These are phyloP conservation scores for Bombus waltoni DNA, from an alignment of 1,140 invertebrate species.

Conservation along the genomic window DNA sequence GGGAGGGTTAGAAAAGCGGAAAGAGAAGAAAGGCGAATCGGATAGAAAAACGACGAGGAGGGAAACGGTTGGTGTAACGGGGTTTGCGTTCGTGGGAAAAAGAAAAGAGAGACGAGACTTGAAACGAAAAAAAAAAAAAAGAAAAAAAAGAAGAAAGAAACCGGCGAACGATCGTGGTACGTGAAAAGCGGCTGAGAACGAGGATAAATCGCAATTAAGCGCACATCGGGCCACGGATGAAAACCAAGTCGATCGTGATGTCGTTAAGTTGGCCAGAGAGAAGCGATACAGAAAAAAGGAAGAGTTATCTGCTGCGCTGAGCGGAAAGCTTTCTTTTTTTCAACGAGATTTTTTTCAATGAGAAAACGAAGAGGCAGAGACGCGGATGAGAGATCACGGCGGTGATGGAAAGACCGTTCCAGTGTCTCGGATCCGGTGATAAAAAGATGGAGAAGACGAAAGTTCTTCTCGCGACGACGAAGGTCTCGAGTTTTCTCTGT, in stretches of 20 bases:
- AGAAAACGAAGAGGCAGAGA: neutral
- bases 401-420: neutral
- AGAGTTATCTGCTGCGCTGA: neutral
- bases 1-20: neutral
- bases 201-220: conserved; percentile 38
- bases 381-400: conserved; percentile 1
- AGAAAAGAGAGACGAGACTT: neutral
- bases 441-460: neutral
- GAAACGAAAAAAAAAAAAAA: neutral
- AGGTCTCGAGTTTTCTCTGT: too few species aligned
- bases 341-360: neutral
- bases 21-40: neutral
- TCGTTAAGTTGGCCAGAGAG: neutral
- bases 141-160: neutral
- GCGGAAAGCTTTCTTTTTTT: neutral
- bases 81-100: neutral
- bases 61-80: neutral
- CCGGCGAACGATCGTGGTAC: neutral
- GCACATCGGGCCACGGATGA: neutral
- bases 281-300: neutral
- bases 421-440: neutral
- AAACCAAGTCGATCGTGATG: neutral
- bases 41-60: neutral
- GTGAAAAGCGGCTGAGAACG: neutral
- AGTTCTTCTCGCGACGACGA: too few species aligned